phyloP scores from a whole-genome alignment of 1,140 invertebrate species.

The Heliothis virescens region DNA sequence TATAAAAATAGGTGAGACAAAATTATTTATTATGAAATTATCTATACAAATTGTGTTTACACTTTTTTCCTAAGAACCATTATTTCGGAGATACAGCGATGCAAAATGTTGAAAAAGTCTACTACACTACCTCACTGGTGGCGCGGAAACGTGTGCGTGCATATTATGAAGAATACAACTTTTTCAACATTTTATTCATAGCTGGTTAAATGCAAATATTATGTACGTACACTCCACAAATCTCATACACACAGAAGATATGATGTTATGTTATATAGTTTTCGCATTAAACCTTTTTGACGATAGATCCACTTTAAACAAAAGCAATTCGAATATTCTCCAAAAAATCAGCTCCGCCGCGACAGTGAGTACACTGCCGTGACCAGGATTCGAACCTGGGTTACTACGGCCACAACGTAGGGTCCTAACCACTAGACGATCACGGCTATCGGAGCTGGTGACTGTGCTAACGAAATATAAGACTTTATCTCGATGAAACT shows the following conservation, averaged over 20 bases:
- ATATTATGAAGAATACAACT: no score
- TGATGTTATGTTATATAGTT: neutral
- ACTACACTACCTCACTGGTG: no score
- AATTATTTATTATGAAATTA: no score
- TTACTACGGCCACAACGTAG: slow-evolving; percentile 85
- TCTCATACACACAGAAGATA: neutral
- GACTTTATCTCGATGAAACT: slow-evolving; percentile 10
- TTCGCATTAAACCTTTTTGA: neutral
- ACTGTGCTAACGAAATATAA: slow-evolving; percentile 1
- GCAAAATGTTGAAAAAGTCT: no score
- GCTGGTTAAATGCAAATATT: no score
- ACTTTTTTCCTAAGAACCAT: no score
- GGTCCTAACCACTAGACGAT: slow-evolving; percentile 83
- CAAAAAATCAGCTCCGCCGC: slow-evolving; percentile 30
- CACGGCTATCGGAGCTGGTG: slow-evolving; percentile 67
- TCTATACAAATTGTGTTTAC: no score
- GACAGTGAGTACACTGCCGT: slow-evolving; percentile 64
- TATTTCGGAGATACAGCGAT: no score
- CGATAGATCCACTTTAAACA: neutral
- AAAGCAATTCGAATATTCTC: neutral
- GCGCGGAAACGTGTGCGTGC: no score
- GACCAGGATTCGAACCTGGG: slow-evolving; percentile 86
- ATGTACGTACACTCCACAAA: neutral
- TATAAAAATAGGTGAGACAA: no score
- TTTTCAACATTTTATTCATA: no score